Base-by-base conservation (phyloP, 2,888 invertebrate species). In the Gortyna flavago region DNA sequence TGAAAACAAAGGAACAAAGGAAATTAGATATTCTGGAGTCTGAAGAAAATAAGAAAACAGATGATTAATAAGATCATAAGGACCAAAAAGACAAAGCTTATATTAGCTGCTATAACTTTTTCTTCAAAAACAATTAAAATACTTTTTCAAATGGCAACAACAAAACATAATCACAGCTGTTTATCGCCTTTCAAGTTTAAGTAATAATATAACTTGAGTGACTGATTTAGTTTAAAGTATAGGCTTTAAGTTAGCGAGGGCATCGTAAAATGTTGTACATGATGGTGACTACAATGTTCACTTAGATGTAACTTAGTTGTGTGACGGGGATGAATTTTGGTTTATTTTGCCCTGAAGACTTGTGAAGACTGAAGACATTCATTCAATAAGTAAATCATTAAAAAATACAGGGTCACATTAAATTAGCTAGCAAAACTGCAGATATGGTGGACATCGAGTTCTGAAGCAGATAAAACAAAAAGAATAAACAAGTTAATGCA, bases 281-380 rank as follows among this genome's bases (percentile, higher is more conserved):
- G 79, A 91, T 88, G 87, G 72, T 16, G 78, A 72, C 79, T 81
- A 89, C 89, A 88, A 87, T 81, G 89, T 89, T 81, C 73, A 64
- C 74, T 73, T 72, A 32, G 29, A 18, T n/a, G 61, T 79, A 69
- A 81, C 65, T 69, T 74, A 44, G 38, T 59, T 70, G 38, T 64
- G 66, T 32, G 21, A 25, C 2, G 66, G 0, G 32, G 29, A 11
- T 44, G 0, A 35, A n/a, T 59, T 44, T 35, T 11, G 6, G 18
- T n/a, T 69, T n/a, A 68, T 9, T 59, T 35, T 35, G 0, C 9
- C 3, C 35, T n/a, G 35, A n/a, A 11, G 0, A 18, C 35, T 69
- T 69, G 8, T 11, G 11, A 68, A 59, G 25, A n/a, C n/a, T 48
- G 9, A 51, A 35, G 25, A 35, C 1, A 48, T 57, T 57, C 1